A percentile compares a stretch with the other conserved stretches of the same genome.
Evolutionary conservation across 1,140 invertebrate species (phyloP).

Genomic region (Cydia strobilella): DNA sequence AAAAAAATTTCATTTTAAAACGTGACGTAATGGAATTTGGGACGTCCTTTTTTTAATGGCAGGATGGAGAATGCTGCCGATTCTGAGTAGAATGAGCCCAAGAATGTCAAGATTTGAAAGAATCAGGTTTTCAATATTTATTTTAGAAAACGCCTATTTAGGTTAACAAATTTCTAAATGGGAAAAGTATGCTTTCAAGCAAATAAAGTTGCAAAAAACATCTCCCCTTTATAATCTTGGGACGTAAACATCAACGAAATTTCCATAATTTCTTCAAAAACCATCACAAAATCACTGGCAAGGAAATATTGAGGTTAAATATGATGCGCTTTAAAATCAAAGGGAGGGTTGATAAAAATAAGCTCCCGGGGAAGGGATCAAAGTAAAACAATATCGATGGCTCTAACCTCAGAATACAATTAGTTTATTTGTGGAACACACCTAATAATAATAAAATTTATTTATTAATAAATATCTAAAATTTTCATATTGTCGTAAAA

Average conservation of each 20-base stretch:
- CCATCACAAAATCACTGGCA: conserved; percentile 19
- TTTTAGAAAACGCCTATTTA: no score
- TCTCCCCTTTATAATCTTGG: conserved; percentile 12
- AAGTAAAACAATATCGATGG: neutral
- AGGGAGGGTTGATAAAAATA: conserved; percentile 28
- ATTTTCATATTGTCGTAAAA: no score
- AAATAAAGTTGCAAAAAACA: conserved; percentile 2
- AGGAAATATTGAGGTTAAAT: conserved; percentile 20
- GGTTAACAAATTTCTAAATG: neutral
- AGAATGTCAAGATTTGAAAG: no score
- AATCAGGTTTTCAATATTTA: no score
- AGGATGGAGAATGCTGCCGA: no score
- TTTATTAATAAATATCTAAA: neutral
- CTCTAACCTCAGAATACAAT: neutral
- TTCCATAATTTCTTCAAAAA: conserved; percentile 24
- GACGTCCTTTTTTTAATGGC: no score
- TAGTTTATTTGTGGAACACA: neutral
- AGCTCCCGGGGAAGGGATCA: conserved; percentile 4
- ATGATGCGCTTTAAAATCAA: conserved; percentile 21
- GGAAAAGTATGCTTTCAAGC: conserved; percentile 16
- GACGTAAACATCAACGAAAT: conserved; percentile 5
- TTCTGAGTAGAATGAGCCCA: no score
- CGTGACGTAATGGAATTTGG: no score
- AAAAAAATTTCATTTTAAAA: no score
- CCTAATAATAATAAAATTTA: no score